phyloP scores from a whole-genome alignment of 2,797 vertebrate species.

The Acestrorhynchus altus region DNA sequence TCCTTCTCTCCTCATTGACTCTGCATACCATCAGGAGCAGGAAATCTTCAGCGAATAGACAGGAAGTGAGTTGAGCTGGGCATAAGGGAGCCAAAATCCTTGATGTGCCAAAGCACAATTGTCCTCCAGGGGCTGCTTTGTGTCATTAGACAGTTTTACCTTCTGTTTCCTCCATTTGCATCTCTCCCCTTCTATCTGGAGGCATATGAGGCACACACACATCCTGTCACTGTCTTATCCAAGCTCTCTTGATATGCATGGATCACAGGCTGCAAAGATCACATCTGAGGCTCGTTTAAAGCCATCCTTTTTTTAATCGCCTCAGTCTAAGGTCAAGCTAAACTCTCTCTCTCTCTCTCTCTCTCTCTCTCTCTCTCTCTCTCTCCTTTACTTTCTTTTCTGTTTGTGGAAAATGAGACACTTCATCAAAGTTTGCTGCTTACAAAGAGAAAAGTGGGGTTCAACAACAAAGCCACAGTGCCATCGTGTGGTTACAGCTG shows the following conservation, averaged over 20 bases:
- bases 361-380: neutral
- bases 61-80: neutral
- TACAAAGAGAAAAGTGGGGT: constrained; percentile 7
- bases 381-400: constrained; percentile 63
- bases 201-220: constrained; percentile 2
- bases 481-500: constrained; percentile 68
- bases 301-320: constrained; percentile 65
- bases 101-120: constrained; percentile 8
- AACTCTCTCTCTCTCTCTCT: neutral
- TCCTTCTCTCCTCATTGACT: constrained; percentile 70
- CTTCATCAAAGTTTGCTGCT: constrained; percentile 47
- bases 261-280: constrained; percentile 76
- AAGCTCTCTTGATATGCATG: constrained; percentile 72
- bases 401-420: constrained; percentile 56
- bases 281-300: constrained; percentile 72
- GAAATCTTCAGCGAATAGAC: neutral
- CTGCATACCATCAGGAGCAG: constrained; percentile 59
- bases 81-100: neutral
- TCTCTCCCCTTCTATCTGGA: constrained; percentile 20
- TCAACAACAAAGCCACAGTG: constrained; percentile 73
- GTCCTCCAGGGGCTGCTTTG: constrained; percentile 69
- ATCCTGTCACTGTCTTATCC: constrained; percentile 51
- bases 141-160: constrained; percentile 73
- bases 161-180: constrained; percentile 46
- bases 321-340: constrained; percentile 49